These are phyloP conservation scores for Trichomycterus rosablanca DNA, from an alignment of 2,113 vertebrate genomes.

Conservation along the genomic window DNA sequence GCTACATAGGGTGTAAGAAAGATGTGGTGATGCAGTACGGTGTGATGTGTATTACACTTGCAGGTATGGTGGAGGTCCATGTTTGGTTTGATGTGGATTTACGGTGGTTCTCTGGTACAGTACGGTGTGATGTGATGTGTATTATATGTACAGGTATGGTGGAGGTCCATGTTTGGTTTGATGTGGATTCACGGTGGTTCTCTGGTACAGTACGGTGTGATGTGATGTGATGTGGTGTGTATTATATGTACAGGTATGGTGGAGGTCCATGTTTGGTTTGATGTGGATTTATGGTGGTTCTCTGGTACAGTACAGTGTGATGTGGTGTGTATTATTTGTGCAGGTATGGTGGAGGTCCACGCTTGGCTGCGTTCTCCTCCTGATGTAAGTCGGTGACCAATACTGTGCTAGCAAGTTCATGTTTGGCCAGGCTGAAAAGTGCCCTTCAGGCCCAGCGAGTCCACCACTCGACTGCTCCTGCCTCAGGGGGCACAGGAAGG, in stretches of 20 bases:
- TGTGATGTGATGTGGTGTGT: too few species aligned
- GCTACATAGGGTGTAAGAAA: conserved; percentile 24
- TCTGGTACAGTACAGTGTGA: conserved; percentile 40
- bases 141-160: conserved; percentile 49
- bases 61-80: too few species aligned
- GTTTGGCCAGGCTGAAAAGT: conserved; percentile 70
- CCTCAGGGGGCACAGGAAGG: conserved; percentile 43
- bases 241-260: too few species aligned
- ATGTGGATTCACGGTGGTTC: too few species aligned
- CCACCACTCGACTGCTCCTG: conserved; percentile 52
- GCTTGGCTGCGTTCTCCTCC: conserved; percentile 58
- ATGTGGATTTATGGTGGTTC: too few species aligned
- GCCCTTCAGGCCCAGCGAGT: conserved; percentile 63
- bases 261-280: too few species aligned
- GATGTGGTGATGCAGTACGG: too few species aligned
- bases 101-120: conserved; percentile 47
- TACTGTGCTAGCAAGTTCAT: conserved; percentile 66
- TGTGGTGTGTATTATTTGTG: conserved; percentile 20
- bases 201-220: conserved; percentile 42
- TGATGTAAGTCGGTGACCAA: conserved; percentile 70
- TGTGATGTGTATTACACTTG: too few species aligned
- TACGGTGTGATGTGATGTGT: conserved; percentile 10
- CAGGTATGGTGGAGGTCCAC: conserved; percentile 51
- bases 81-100: too few species aligned
- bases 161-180: conserved; percentile 50